phyloP scores from a whole-genome alignment of 2,888 invertebrate genomes.

The Laothoe populi region DNA sequence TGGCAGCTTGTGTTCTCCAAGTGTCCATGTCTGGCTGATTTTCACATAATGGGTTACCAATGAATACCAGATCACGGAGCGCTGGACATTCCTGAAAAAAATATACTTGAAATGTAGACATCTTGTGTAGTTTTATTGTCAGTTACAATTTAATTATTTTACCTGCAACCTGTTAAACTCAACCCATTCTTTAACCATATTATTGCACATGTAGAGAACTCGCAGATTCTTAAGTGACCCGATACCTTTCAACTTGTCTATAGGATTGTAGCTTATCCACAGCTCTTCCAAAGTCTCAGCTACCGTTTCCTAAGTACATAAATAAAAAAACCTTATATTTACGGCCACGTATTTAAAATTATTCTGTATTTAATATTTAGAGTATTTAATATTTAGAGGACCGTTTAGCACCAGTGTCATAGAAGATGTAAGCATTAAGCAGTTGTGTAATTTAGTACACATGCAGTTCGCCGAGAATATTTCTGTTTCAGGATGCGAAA shows the following conservation, averaged over 20 bases:
- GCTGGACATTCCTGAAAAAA: conserved; percentile 83
- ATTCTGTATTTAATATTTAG: no score
- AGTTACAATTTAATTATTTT: background rate
- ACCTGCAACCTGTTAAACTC: conserved; percentile 88
- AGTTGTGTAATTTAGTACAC: no score
- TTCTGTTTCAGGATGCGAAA: no score
- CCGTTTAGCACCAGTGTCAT: no score
- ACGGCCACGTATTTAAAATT: background rate
- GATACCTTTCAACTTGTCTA: conserved; percentile 96
- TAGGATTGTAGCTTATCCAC: conserved; percentile 97
- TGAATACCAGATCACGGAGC: conserved; percentile 91
- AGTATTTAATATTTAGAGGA: no score
- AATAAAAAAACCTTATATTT: background rate
- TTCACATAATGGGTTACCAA: conserved; percentile 91
- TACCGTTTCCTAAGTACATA: conserved; percentile 88
- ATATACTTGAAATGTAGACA: no score
- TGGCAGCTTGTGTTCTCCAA: conserved; percentile 89
- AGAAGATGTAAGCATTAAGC: no score
- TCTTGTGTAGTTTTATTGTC: no score
- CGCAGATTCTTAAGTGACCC: conserved; percentile 90
- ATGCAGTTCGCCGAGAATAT: no score
- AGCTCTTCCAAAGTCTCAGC: conserved; percentile 95
- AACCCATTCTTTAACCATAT: conserved; percentile 93
- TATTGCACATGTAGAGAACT: conserved; percentile 92
- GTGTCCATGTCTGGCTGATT: conserved; percentile 86